Base-by-base conservation (phyloP, 2,888 invertebrate genomes). In the Baronia brevicornis region DNA sequence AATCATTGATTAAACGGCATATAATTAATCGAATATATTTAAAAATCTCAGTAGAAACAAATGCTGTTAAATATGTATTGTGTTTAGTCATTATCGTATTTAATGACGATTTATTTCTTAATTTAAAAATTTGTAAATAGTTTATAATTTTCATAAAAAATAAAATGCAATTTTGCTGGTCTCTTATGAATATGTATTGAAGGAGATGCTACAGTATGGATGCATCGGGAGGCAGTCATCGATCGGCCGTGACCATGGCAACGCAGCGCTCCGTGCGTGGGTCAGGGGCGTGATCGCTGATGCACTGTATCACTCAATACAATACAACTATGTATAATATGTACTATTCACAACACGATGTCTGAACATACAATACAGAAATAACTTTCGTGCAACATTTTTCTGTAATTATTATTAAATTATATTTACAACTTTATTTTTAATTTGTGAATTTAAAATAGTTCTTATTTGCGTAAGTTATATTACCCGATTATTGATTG, bases 201-300 rank as follows among this genome's bases (percentile, higher is more conserved):
- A 17, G 17, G 6, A 6, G 4, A 50, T 52, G 47, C 44, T 42
- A 44, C 41, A 51, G 45, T 34, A 39, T 46, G n/a, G 54, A 42
- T 47, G 44, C 44, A 35, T 41, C 44, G 29, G 39, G 36, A 15
- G 25, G 19, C 36, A 22, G 27, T n/a, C 30, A 79, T 79, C 74
- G 78, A 73, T 77, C 72, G 78, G 49, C 75, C 75, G 77, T 80
- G 77, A 67, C 78, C 71, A 77, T 80, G 77, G 73, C 62, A 75
- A 77, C 74, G 68, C 53, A 44, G 41, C 36, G 55, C 50, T 38
- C 47, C 56, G 60, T 65, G 68, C 67, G 71, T 64, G 74, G 79
- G 79, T 78, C 79, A 79, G 66, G 78, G 77, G 61, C 73, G 64
- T 48, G 38, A 44, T 48, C 41, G 30, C 28, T 28, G n/a, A n/a